Conservation (phyloP, 2,113 vertebrate genomes). For the Tupaia tana region DNA sequence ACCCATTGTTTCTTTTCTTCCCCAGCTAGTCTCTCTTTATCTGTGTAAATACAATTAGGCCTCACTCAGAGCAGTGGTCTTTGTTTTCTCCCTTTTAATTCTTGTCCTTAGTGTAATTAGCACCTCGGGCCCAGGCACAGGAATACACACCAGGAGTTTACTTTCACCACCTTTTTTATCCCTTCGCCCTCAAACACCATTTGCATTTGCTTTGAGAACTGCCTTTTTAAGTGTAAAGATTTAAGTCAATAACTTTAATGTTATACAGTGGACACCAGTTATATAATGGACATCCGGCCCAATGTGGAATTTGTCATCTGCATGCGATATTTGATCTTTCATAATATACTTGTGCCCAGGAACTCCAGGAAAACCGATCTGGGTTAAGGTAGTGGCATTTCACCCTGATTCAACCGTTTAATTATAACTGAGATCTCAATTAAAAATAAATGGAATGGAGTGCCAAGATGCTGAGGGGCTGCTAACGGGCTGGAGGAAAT, state of each 20-base stretch:
- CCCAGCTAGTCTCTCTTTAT: not conserved
- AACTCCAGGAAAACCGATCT: conserved; percentile 55
- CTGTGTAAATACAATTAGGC: conserved; percentile 60
- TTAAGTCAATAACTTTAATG: not conserved
- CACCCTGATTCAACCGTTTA: not conserved
- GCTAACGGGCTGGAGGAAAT: not conserved
- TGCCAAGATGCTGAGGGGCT: not conserved
- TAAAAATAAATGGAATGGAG: conserved; percentile 48
- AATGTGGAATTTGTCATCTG: not conserved
- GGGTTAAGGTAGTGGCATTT: not conserved
- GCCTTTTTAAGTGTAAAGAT: not conserved
- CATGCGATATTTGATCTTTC: not conserved
- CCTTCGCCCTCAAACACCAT: conserved; percentile 23
- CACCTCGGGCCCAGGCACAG: conserved; percentile 57
- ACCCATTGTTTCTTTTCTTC: not conserved
- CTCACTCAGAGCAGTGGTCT: conserved; percentile 26
- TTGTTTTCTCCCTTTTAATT: conserved; percentile 63
- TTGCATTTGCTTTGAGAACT: conserved; percentile 14
- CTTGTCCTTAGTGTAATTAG: conserved; percentile 66
- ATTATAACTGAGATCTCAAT: conserved; percentile 54
- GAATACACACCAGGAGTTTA: conserved; percentile 7
- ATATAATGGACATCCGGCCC: not conserved
- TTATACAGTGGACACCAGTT: not conserved
- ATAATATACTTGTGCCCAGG: not conserved
- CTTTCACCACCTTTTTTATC: not conserved